These are phyloP conservation scores for Amiota minor DNA, from an alignment of 2,888 invertebrate species.

Conservation along the genomic window DNA sequence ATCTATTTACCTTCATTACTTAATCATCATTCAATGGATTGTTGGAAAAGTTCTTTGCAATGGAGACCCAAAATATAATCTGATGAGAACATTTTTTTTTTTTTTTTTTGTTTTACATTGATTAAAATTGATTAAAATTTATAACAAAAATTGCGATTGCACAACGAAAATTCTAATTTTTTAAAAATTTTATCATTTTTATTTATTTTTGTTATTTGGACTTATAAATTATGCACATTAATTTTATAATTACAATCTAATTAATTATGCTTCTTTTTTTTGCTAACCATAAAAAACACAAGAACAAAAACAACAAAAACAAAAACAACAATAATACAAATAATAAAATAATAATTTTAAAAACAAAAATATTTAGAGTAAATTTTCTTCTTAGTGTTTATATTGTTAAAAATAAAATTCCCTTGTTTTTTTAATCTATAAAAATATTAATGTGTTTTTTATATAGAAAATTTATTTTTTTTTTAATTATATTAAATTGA, in stretches of 20 bases:
- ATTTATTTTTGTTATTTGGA: constrained; percentile 20
- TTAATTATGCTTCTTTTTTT: not conserved
- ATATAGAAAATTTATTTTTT: too few species aligned
- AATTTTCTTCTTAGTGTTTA: not conserved
- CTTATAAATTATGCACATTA: constrained; percentile 32
- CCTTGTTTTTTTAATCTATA: too few species aligned
- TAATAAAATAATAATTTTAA: not conserved
- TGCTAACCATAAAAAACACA: not conserved
- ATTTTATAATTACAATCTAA: constrained; percentile 23
- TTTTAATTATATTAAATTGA: not conserved
- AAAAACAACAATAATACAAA: not conserved
- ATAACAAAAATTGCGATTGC: constrained; percentile 57
- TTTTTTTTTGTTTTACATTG: not conserved
- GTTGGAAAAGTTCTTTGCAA: too few species aligned
- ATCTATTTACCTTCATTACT: too few species aligned
- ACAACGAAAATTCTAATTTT: constrained; percentile 48
- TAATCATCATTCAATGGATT: too few species aligned
- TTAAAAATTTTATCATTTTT: constrained; percentile 2
- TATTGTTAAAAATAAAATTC: too few species aligned
- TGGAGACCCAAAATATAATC: constrained; percentile 22
- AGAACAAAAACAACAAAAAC: not conserved
- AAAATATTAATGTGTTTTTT: too few species aligned
- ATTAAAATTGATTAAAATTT: constrained; percentile 37
- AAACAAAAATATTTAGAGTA: not conserved
- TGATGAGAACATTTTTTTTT: constrained; percentile 35